Evolutionary conservation across 2,888 invertebrate genomes (phyloP), one percentile per base, ranked within the genome.

Genomic region (Prosopocoilus inquinatus): DNA sequence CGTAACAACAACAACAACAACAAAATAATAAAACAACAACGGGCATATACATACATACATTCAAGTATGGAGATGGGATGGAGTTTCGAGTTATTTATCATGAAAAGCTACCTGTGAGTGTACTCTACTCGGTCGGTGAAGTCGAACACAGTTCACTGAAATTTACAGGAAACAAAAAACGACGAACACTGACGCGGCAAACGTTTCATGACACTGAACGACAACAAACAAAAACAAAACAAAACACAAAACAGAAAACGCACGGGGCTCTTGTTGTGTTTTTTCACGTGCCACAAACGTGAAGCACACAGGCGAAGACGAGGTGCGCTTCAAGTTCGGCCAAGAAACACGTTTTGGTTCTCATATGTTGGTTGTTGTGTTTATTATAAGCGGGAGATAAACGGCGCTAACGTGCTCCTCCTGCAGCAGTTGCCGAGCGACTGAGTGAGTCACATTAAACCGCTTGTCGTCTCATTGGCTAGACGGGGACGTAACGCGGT

Each of bases 21-120:
- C 50, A 58, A 36, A 53, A 45, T 41, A 45, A 55, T 55, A 47
- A 52, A 45, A 55, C 52, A 47, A 52, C 47, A 36, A 13, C 15
- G 9, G 38, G 34, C 46, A 47, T 43, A 52, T 50, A 9, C 16
- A 43, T n/a, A n/a, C n/a, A n/a, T n/a, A n/a, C n/a, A n/a, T n/a
- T n/a, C n/a, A n/a, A n/a, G n/a, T n/a, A n/a, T n/a, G n/a, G n/a
- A n/a, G n/a, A n/a, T n/a, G n/a, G n/a, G n/a, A n/a, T n/a, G n/a
- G n/a, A n/a, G 16, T 32, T 13, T 43, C 9, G 20, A 43, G 15
- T 43, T 16, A 20, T 12, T 11, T 43, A 9, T 15, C 11, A n/a
- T n/a, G n/a, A n/a, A n/a, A 13, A 28, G 20, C 20, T 28, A 28
- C 43, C 15, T 16, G 11, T 15, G 15, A 20, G 43, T 13, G 43